Evolutionary conservation across 2,113 vertebrate species (phyloP).

Genomic region (Tauraco erythrolophus): DNA sequence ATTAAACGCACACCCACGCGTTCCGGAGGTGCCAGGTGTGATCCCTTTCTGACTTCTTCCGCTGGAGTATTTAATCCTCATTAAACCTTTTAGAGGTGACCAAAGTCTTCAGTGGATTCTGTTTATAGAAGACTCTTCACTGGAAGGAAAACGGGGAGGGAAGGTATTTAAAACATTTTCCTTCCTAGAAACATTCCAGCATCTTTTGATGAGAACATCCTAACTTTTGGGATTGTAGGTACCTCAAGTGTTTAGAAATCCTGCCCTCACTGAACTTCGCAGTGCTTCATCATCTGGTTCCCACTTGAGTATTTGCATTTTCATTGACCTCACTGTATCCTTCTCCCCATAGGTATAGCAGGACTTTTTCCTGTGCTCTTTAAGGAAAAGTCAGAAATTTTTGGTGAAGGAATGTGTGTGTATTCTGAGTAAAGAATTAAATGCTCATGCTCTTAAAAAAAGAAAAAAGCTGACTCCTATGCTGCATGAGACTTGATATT

Average conservation of each 20-base stretch:
- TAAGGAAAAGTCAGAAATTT: not conserved
- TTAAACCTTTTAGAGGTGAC: not conserved
- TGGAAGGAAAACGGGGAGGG: not conserved
- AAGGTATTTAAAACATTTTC: not conserved
- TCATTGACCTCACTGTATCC: not conserved
- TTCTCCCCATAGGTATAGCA: accelerated
- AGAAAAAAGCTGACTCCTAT: not conserved
- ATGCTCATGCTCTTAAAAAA: not conserved
- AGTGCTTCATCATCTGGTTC: not conserved
- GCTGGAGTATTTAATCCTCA: not conserved
- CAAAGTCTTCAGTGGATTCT: not conserved
- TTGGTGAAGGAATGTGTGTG: not conserved
- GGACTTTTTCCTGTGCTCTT: not conserved
- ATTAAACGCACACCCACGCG: not conserved
- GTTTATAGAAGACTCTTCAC: not conserved
- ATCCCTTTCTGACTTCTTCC: not conserved
- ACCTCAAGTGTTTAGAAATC: not conserved
- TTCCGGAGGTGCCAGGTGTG: slow-evolving; percentile 3
- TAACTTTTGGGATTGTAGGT: not conserved
- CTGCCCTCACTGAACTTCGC: not conserved
- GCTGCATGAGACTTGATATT: accelerated
- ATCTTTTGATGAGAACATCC: not conserved
- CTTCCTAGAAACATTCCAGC: not conserved
- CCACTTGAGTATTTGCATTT: not conserved
- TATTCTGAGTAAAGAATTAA: not conserved